These are phyloP conservation scores for Eulemur albifrons DNA, from an alignment of 2,797 vertebrate species.

Conservation along the genomic window DNA sequence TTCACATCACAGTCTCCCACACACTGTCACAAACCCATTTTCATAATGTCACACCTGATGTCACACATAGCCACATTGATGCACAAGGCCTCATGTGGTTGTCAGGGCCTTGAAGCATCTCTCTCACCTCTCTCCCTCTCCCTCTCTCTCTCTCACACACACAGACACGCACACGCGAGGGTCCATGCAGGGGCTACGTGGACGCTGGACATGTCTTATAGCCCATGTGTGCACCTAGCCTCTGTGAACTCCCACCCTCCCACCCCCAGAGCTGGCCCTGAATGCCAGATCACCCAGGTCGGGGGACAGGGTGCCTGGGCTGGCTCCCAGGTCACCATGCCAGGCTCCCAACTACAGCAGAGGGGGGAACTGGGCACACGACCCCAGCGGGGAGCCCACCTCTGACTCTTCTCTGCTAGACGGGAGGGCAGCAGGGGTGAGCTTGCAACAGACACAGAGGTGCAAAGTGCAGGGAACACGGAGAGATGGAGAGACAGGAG, in stretches of 20 bases:
- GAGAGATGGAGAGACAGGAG: not conserved
- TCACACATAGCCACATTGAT: not conserved
- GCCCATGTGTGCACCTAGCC: not conserved
- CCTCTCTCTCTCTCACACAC: no score
- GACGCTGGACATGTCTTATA: not conserved
- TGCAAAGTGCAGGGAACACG: not conserved
- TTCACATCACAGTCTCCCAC: not conserved
- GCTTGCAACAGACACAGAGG: not conserved
- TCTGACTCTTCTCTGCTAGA: not conserved
- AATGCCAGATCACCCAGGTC: not conserved
- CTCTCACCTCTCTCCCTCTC: not conserved
- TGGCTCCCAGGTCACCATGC: not conserved
- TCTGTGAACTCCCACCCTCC: not conserved
- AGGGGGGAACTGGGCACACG: not conserved
- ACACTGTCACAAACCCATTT: not conserved
- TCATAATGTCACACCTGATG: not conserved
- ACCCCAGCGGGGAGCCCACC: not conserved
- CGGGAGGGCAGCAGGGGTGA: not conserved
- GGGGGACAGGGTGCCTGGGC: not conserved
- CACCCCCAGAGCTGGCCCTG: not conserved
- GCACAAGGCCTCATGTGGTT: not conserved
- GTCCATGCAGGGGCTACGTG: not conserved
- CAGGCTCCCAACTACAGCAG: slow-evolving; percentile 44
- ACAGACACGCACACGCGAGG: not conserved
- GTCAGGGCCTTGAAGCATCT: not conserved